Conservation (phyloP, 2,888 invertebrate genomes). For the Sinopyrophorus schimmeli region DNA sequence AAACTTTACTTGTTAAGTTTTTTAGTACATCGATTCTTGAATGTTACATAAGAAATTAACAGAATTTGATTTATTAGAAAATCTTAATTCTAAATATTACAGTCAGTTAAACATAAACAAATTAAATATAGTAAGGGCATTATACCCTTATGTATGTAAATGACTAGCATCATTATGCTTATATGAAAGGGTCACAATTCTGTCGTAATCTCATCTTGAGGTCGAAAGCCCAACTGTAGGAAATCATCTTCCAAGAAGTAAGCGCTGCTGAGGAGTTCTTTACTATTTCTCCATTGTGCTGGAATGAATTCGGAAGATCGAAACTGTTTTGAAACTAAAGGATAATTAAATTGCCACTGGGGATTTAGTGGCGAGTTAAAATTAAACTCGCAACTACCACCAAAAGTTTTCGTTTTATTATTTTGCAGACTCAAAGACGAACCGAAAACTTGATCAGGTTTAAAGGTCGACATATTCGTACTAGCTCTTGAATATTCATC, state of each 20-base stretch:
- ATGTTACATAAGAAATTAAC: too few species aligned
- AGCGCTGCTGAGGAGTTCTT: conserved; percentile 58
- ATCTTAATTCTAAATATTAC: too few species aligned
- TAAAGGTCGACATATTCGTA: conserved; percentile 54
- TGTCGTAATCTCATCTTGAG: conserved; percentile 87
- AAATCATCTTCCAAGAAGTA: conserved; percentile 80
- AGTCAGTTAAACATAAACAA: too few species aligned
- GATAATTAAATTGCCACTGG: conserved; percentile 61
- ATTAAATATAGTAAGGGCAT: too few species aligned
- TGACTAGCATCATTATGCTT: too few species aligned
- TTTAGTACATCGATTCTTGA: too few species aligned
- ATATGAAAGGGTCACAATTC: conserved; percentile 68
- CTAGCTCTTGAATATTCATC: conserved; percentile 40
- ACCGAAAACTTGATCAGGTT: conserved; percentile 51
- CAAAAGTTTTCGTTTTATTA: conserved; percentile 48
- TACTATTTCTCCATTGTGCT: conserved; percentile 53
- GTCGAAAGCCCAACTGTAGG: conserved; percentile 80
- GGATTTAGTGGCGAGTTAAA: conserved; percentile 53
- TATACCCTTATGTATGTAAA: too few species aligned
- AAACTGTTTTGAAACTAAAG: conserved; percentile 58
- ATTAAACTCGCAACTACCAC: conserved; percentile 49
- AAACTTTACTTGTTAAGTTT: too few species aligned
- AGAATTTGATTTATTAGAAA: too few species aligned
- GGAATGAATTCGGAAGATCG: conserved; percentile 57
- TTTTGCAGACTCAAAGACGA: conserved; percentile 52